Percentiles rank a stretch among this genome's conserved stretches.
phyloP scores from a whole-genome alignment of 2,797 vertebrate genomes.

The Epinephelus awoara region DNA sequence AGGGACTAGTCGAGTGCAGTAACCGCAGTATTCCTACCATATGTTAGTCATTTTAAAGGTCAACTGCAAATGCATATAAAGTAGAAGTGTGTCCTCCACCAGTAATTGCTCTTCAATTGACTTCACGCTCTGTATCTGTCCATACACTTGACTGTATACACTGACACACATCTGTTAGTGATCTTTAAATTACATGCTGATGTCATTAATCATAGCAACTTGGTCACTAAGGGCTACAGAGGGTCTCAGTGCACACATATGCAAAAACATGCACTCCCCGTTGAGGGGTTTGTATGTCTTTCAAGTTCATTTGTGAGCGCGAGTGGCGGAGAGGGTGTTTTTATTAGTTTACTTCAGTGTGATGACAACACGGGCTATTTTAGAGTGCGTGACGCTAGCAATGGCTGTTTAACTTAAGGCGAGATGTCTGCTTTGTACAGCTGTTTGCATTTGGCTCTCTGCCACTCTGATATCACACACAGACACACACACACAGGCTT shows the following conservation, averaged over 20 bases:
- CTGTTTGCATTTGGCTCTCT: conserved; percentile 62
- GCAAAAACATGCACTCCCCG: conserved; percentile 16
- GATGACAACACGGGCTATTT: conserved; percentile 47
- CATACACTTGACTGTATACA: neutral
- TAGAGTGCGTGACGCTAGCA: conserved; percentile 46
- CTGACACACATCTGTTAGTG: conserved; percentile 61
- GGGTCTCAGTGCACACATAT: conserved; percentile 22
- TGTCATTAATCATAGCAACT: conserved; percentile 54
- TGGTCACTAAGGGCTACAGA: conserved; percentile 21
- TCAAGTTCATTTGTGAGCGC: conserved; percentile 1
- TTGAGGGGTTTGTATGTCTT: neutral
- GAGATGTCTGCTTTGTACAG: conserved; percentile 53
- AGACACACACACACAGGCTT: conserved; percentile 18
- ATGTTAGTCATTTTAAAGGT: conserved; percentile 19
- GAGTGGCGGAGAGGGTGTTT: conserved; percentile 5
- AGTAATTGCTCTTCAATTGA: conserved; percentile 27
- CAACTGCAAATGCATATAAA: conserved; percentile 4
- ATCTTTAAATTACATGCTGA: conserved; percentile 58
- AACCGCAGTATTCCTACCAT: neutral
- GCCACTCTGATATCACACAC: conserved; percentile 36
- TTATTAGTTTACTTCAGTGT: conserved; percentile 31
- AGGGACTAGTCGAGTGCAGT: neutral
- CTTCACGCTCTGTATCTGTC: conserved; percentile 30
- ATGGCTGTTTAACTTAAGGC: conserved; percentile 40
- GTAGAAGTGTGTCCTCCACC: neutral